Evolutionary conservation across 1,140 invertebrate species (phyloP).

Genomic region (Drosophila persimilis): DNA sequence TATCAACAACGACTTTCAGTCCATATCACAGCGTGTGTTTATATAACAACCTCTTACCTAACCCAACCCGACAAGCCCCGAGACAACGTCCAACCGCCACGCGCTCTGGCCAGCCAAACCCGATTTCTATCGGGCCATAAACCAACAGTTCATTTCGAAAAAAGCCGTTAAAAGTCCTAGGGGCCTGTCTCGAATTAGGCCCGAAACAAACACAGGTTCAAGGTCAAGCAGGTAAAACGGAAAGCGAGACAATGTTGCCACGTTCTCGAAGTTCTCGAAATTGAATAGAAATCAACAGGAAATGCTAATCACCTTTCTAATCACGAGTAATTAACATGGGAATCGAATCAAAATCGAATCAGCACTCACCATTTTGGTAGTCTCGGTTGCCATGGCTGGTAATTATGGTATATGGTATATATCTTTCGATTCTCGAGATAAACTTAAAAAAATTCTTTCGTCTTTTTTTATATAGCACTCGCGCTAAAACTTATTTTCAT

Average conservation of each 20-base stretch:
- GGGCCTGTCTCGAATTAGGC: conserved; percentile 35
- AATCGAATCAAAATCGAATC: conserved; percentile 5
- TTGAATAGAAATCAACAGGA: conserved; percentile 12
- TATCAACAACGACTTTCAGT: too few species aligned
- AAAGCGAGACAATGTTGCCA: conserved; percentile 19
- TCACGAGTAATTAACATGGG: conserved; percentile 28
- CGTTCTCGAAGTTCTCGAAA: conserved; percentile 32
- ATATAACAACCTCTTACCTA: conserved; percentile 41
- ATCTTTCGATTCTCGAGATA: background rate
- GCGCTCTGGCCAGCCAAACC: conserved; percentile 27
- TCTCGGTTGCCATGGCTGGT: conserved; percentile 62
- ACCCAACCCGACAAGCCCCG: conserved; percentile 2
- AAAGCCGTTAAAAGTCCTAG: conserved; percentile 25
- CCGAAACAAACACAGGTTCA: conserved; percentile 28
- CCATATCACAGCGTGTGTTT: conserved; percentile 11
- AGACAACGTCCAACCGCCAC: conserved; percentile 9
- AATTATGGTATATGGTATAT: conserved; percentile 3
- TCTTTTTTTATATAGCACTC: conserved; percentile 9
- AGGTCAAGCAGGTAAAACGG: conserved; percentile 26
- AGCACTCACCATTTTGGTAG: conserved; percentile 66
- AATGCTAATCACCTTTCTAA: conserved; percentile 40
- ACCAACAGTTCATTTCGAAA: conserved; percentile 4
- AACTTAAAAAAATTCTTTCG: conserved; percentile 25
- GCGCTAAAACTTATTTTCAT: conserved; percentile 65
- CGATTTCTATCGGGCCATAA: conserved; percentile 15